These are phyloP conservation scores for Hypanus sabinus DNA, from an alignment of 2,113 vertebrate species.

Conservation along the genomic window DNA sequence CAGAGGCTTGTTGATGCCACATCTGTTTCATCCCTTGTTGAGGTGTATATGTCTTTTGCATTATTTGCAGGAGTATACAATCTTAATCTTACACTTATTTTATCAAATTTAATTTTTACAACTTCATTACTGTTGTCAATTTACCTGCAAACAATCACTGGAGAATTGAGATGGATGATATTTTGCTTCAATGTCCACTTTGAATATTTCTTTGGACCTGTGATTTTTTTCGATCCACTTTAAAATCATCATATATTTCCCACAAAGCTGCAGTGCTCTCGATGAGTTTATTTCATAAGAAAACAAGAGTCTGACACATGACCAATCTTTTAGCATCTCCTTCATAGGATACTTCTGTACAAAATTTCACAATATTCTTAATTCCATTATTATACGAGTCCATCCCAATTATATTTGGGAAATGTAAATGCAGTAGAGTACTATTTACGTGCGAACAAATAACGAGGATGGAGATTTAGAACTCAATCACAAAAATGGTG, in stretches of 20 bases:
- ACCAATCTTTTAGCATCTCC: background rate
- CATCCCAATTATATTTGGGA: background rate
- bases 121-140: conserved; percentile 48
- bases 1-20: no score
- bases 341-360: background rate
- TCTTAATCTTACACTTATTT: background rate
- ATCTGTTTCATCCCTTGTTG: background rate
- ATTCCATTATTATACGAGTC: background rate
- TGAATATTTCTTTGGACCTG: conserved; percentile 47
- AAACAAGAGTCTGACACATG: background rate
- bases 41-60: no score
- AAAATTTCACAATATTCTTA: no score
- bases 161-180: conserved; percentile 49
- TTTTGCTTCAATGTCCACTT: conserved; percentile 45
- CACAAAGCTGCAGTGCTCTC: background rate
- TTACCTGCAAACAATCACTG: conserved; percentile 48
- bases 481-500: background rate
- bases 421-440: background rate
- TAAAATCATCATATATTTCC: background rate
- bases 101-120: conserved; percentile 44
- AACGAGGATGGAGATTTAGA: background rate
- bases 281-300: background rate
- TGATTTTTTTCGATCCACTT: conserved; percentile 34
- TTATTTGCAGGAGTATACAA: background rate
- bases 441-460: no score